phyloP scores from a whole-genome alignment of 2,113 vertebrate genomes.

The zebrafish (Danio rerio) region GRCz12tu NC_133179.1:20763001-20763500 shows the following conservation, averaged over 20 bases:
- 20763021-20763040: too few species aligned
- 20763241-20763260: neutral
- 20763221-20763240: neutral
- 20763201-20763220: neutral
- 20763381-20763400: neutral
- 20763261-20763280: neutral
- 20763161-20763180: neutral
- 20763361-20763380: neutral
- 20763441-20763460: neutral
- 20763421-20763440: neutral
- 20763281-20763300: neutral
- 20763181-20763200: neutral
- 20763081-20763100: too few species aligned
- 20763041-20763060: too few species aligned
- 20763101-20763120: too few species aligned
- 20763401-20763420: neutral
- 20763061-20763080: too few species aligned
- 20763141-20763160: neutral
- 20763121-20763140: too few species aligned
- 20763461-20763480: too few species aligned
- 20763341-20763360: conserved; percentile 10
- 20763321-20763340: neutral
- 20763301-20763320: neutral
- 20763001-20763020: too few species aligned
- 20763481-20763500: neutral